Conservation (phyloP, 1,140 invertebrate genomes). For the Philaenus spumarius region DNA sequence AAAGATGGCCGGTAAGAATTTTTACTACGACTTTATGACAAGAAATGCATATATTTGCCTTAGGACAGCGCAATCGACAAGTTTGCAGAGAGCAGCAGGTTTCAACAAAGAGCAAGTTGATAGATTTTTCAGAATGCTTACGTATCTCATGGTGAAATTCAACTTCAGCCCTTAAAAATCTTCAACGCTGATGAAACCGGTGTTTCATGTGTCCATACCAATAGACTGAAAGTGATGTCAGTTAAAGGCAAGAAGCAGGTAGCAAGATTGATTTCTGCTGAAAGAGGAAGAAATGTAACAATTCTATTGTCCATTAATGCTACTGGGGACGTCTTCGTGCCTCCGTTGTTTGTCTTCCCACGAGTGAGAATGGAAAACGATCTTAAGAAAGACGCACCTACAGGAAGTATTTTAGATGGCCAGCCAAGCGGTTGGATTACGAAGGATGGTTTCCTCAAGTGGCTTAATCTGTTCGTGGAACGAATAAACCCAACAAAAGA, state of each 20-base stretch:
- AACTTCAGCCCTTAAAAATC: conserved; percentile 27
- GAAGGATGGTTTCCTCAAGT: conserved; percentile 33
- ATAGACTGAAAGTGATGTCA: conserved; percentile 35
- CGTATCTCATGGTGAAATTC: no score
- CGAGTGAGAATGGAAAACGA: conserved; percentile 16
- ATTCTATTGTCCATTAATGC: conserved; percentile 1
- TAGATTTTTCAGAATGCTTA: no score
- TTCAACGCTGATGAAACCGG: conserved; percentile 40
- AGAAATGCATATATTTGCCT: no score
- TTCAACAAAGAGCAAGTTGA: no score
- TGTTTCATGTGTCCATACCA: conserved; percentile 39
- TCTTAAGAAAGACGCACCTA: conserved; percentile 16
- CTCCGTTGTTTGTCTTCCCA: conserved; percentile 31
- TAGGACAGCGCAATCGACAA: no score
- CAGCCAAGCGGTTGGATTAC: conserved; percentile 35
- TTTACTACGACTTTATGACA: no score
- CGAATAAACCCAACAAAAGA: conserved; percentile 15
- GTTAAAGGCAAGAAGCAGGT: conserved; percentile 33
- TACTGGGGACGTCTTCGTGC: conserved; percentile 23
- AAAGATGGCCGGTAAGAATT: no score
- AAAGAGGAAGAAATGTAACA: conserved; percentile 29
- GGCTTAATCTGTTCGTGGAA: conserved; percentile 34
- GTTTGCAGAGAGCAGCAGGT: no score
- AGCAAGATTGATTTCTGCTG: conserved; percentile 33
- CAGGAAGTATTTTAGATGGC: conserved; percentile 25